A percentile compares a stretch with the other conserved stretches of the same genome.
These are phyloP conservation scores for Blera fallax DNA, from an alignment of 2,888 invertebrate species.

Conservation along the genomic window DNA sequence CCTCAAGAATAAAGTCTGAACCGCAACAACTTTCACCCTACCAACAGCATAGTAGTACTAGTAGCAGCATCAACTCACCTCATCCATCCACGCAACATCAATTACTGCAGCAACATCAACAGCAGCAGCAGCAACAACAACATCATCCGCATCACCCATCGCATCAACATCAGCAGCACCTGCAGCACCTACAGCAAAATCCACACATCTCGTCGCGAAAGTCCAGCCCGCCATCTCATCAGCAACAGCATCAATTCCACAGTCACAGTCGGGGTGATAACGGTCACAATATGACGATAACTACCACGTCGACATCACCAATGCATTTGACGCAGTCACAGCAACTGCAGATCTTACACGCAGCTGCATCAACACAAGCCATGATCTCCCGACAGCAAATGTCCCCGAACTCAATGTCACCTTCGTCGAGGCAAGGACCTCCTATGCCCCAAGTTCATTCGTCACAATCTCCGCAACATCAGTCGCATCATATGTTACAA, in stretches of 20 bases:
- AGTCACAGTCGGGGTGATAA: slow-evolving; percentile 71
- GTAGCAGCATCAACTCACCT: slow-evolving; percentile 77
- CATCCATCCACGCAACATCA: slow-evolving; percentile 71
- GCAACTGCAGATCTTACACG: slow-evolving; percentile 80
- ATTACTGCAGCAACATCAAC: slow-evolving; percentile 76
- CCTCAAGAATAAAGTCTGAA: slow-evolving; percentile 82
- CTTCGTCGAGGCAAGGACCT: slow-evolving; percentile 74
- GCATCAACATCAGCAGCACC: slow-evolving; percentile 79
- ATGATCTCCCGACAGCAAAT: slow-evolving; percentile 77
- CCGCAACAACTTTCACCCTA: slow-evolving; percentile 77
- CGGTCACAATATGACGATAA: slow-evolving; percentile 68
- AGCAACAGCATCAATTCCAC: slow-evolving; percentile 65
- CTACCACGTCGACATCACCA: slow-evolving; percentile 75
- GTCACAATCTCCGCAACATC: slow-evolving; percentile 78
- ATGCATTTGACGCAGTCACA: slow-evolving; percentile 81
- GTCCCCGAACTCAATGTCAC: slow-evolving; percentile 77
- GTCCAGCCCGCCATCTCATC: slow-evolving; percentile 73
- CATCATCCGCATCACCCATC: slow-evolving; percentile 79
- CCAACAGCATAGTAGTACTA: slow-evolving; percentile 75
- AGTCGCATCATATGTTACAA: slow-evolving; percentile 77
- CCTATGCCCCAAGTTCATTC: slow-evolving; percentile 73
- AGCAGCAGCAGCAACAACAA: slow-evolving; percentile 77
- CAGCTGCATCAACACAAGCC: slow-evolving; percentile 77
- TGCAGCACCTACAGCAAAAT: slow-evolving; percentile 77
- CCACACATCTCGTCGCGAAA: slow-evolving; percentile 74